Base-by-base conservation (phyloP, 2,797 vertebrate genomes). In the Distichodus sexfasciatus region DNA sequence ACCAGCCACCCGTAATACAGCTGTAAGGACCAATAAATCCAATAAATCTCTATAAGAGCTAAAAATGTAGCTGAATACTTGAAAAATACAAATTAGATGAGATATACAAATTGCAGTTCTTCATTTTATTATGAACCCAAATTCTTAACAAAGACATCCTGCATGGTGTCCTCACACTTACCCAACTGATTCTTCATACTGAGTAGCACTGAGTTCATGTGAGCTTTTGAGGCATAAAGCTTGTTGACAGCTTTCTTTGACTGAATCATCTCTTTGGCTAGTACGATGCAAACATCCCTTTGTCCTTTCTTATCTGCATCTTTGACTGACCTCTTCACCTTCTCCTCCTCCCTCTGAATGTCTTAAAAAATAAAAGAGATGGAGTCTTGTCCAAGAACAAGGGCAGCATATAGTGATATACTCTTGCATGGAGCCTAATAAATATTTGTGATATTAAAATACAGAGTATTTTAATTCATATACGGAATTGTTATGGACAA, bases 121-220 rank as follows among this genome's bases (percentile, higher is more conserved):
- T n/a, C n/a, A n/a, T n/a, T n/a, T n/a, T n/a, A n/a, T 4, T 4
- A 38, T 10, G 14, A 38, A 8, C 10, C 4, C 3, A 4, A 3
- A 2, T 38, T 38, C 7, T 38, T 12, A 38, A 12, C 36, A 8
- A 4, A 38, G 9, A 7, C 8, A 38, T 12, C 2, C 14, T 9
- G 8, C 8, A 7, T 26, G 2, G 26, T 48, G 7, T 2, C 15
- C 40, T 5, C n/a, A 43, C 55, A 83, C 96, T 94, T 87, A 99
- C 97, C 88, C 0, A 97, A 91, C 79, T 99, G 97, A 87, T 99
- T 99, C 89, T 95, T 98, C 97, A 99, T 98, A 48, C 94, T 95
- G 90, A 99, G 95, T 31, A 93, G 87, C 29, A 96, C 91, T 0
- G 97, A 99, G 90, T 99, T 99, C 96, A 99, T 98, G 7, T 99